Evolutionary conservation across 2,888 invertebrate genomes (phyloP).

Genomic region (Biston betularia): DNA sequence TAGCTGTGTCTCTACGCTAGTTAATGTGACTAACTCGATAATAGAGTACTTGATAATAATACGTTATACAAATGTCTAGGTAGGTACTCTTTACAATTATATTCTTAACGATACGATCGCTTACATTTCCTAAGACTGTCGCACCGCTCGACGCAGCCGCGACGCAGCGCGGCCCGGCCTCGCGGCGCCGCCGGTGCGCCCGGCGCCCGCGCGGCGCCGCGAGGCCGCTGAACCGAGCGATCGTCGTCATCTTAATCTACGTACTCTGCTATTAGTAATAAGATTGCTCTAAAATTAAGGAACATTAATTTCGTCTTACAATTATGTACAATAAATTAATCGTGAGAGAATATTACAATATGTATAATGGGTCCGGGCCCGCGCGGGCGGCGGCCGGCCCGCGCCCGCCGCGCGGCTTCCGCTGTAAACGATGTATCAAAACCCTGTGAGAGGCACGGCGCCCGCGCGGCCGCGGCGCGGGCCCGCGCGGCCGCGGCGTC

Average conservation of each 20-base stretch:
- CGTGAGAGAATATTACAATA: constrained; percentile 33
- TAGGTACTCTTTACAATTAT: constrained; percentile 19
- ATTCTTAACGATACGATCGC: constrained; percentile 18
- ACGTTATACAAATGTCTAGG: background rate
- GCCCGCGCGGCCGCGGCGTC: constrained; percentile 1
- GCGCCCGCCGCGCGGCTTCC: constrained; percentile 6
- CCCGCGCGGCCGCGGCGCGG: background rate
- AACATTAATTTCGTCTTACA: constrained; percentile 40
- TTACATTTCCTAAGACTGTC: constrained; percentile 11
- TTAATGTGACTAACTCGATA: constrained; percentile 13
- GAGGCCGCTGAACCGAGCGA: constrained; percentile 38
- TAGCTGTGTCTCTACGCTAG: constrained; percentile 6
- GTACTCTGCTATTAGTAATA: constrained; percentile 27
- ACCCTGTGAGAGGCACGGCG: constrained; percentile 30
- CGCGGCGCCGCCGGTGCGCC: too few species aligned
- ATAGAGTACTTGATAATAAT: constrained; percentile 7
- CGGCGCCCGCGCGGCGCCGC: too few species aligned
- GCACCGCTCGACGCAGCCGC: too few species aligned
- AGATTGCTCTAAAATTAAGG: constrained; percentile 43
- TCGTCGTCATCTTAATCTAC: constrained; percentile 26
- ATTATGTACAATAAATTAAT: constrained; percentile 37
- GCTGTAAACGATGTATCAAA: constrained; percentile 42
- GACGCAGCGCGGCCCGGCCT: too few species aligned
- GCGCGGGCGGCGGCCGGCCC: background rate
- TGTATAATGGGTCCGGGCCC: constrained; percentile 1